These are phyloP conservation scores for Plagiodera versicolora DNA, from an alignment of 2,888 invertebrate genomes.

Conservation along the genomic window DNA sequence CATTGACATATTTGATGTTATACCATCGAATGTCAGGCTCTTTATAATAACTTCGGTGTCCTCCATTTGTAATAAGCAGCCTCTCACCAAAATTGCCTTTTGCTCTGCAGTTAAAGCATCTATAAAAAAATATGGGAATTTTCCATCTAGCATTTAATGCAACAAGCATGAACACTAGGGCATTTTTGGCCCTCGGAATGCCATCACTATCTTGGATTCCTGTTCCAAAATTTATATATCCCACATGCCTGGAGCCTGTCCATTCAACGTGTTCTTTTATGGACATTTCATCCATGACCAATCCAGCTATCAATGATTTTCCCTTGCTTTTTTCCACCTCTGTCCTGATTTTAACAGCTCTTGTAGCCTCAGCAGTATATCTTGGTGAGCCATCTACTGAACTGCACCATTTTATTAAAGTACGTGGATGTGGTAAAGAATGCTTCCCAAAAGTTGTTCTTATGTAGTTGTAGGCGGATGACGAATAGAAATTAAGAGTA, in stretches of 20 bases:
- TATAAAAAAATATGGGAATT: no score
- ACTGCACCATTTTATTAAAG: conserved; percentile 30
- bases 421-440: conserved; percentile 23
- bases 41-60: no score
- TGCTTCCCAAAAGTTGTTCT: conserved; percentile 20
- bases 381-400: conserved; percentile 30
- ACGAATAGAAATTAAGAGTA: no score
- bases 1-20: no score
- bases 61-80: no score
- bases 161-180: conserved; percentile 31
- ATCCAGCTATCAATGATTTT: conserved; percentile 20
- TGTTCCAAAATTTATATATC: conserved; percentile 28
- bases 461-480: no score
- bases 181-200: conserved; percentile 33
- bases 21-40: no score
- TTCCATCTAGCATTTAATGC: conserved; percentile 30
- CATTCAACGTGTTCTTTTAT: conserved; percentile 27
- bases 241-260: conserved; percentile 21
- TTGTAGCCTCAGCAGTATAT: conserved; percentile 31
- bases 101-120: no score
- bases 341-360: conserved; percentile 21
- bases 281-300: conserved; percentile 40
- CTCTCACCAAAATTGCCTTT: conserved; percentile 23
- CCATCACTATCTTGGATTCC: conserved; percentile 26
- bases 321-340: background rate